Conservation (phyloP, 2,113 vertebrate genomes). For the Neofelis nebulosa region DNA sequence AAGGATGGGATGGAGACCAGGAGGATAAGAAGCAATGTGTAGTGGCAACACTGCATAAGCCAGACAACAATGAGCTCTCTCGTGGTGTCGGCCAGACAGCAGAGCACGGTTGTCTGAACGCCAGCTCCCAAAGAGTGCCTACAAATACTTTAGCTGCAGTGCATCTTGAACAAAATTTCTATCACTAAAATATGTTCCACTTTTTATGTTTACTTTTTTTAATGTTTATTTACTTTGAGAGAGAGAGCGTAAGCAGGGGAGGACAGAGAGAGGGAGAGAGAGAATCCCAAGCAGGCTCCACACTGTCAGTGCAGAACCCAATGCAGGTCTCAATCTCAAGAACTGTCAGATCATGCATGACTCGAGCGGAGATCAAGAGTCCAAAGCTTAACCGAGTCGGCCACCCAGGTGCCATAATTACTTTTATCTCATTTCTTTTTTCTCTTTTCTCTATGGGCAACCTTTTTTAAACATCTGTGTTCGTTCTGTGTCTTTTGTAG, state of each 20-base stretch:
- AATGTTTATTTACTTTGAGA: no score
- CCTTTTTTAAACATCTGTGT: not conserved
- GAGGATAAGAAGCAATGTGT: not conserved
- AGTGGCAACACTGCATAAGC: not conserved
- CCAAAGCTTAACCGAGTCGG: no score
- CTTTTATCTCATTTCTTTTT: not conserved
- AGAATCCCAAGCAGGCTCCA: no score
- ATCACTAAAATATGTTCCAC: not conserved
- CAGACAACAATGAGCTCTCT: not conserved
- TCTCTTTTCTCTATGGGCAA: not conserved
- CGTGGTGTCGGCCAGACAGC: rapidly evolving
- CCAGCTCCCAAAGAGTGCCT: not conserved
- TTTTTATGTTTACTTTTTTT: not conserved
- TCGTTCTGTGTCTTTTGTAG: not conserved
- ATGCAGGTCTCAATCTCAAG: no score
- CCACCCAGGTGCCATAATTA: not conserved
- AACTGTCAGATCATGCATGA: no score
- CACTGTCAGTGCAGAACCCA: no score
- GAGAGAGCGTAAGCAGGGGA: no score
- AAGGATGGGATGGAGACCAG: no score
- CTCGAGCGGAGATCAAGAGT: no score
- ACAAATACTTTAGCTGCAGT: not conserved
- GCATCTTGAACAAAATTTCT: not conserved
- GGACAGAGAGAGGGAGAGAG: no score
- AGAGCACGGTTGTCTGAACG: not conserved